phyloP scores from a whole-genome alignment of 2,113 vertebrate genomes.

The Hypanus sabinus region DNA sequence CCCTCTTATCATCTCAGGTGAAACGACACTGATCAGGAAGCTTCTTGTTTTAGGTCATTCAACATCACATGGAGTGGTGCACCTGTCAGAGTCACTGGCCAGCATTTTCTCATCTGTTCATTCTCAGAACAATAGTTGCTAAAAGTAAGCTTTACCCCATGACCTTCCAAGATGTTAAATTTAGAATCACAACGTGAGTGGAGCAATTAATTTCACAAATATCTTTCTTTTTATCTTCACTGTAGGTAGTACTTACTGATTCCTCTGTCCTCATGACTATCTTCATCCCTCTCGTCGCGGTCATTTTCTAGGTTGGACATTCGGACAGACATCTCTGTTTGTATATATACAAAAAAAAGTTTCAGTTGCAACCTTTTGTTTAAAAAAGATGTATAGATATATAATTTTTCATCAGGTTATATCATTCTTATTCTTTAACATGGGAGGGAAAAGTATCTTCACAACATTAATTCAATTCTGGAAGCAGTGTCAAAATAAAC shows the following conservation, averaged over 20 bases:
- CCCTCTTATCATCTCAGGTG: neutral
- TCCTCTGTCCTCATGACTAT: slow-evolving; percentile 91
- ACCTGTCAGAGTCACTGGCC: neutral
- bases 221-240: neutral
- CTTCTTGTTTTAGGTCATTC: neutral
- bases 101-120: neutral
- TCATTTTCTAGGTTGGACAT: slow-evolving; percentile 98
- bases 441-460: neutral
- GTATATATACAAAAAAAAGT: slow-evolving; percentile 24
- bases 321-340: slow-evolving; percentile 90
- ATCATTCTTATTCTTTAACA: neutral
- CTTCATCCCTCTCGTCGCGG: slow-evolving; percentile 87
- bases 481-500: neutral
- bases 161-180: neutral
- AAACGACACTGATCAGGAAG: neutral
- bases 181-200: neutral
- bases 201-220: neutral
- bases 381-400: neutral
- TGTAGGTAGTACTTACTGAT: slow-evolving; percentile 73
- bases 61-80: neutral
- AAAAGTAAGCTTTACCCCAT: neutral
- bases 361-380: neutral
- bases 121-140: neutral
- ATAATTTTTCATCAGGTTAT: neutral
- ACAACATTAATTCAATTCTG: neutral